These are phyloP conservation scores for Eupeodes latifasciatus DNA, from an alignment of 2,888 invertebrate genomes.

Conservation along the genomic window DNA sequence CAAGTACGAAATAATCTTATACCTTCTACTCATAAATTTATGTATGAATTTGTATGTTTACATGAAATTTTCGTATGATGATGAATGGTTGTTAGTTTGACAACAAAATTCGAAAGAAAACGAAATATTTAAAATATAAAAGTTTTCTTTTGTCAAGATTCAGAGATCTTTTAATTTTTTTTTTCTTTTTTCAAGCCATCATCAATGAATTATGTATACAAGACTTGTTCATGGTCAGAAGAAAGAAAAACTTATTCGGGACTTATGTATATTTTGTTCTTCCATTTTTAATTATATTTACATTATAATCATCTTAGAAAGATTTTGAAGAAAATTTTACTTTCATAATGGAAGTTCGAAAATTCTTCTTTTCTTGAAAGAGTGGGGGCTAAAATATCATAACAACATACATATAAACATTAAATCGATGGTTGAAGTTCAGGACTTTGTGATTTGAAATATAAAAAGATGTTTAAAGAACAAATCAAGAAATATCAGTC, in stretches of 20 bases:
- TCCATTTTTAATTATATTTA: not conserved
- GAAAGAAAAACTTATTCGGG: not conserved
- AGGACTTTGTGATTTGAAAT: no score
- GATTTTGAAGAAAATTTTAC: no score
- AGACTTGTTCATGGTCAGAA: conserved; percentile 4
- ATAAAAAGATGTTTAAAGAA: no score
- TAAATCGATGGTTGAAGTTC: no score
- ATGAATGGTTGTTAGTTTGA: conserved; percentile 15
- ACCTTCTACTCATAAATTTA: not conserved
- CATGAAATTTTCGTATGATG: not conserved
- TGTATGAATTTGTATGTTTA: not conserved
- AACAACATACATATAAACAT: no score
- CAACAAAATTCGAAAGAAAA: not conserved
- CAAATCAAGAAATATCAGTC: no score
- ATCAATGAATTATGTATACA: conserved; percentile 4
- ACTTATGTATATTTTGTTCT: not conserved
- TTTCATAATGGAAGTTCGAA: no score
- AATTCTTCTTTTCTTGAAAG: no score
- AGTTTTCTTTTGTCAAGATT: conserved; percentile 1
- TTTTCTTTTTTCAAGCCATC: not conserved
- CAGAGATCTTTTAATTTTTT: no score
- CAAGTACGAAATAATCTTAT: not conserved
- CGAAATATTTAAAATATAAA: not conserved
- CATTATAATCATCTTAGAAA: no score
- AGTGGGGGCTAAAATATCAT: no score